Evolutionary conservation across 2,797 vertebrate genomes (phyloP).

Genomic region (Gobio occitaniae): DNA sequence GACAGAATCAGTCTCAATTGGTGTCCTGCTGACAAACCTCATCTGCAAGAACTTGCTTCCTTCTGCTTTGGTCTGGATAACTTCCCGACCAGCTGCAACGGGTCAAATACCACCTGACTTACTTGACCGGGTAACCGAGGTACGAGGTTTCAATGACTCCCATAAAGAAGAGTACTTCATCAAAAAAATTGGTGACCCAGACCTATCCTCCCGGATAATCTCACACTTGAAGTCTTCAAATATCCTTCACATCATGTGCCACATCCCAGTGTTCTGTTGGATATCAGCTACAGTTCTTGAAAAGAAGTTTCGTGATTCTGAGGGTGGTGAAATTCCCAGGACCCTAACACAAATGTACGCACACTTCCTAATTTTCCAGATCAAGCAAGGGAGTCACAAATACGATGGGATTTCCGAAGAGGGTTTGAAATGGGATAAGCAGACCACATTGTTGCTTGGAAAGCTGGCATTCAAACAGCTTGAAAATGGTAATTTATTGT

Average conservation of each 20-base stretch:
- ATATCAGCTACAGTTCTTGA: slow-evolving; percentile 45
- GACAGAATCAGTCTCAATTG: slow-evolving; percentile 13
- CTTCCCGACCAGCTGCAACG: slow-evolving; percentile 24
- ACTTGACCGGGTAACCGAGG: slow-evolving; percentile 23
- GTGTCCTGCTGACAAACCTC: slow-evolving; percentile 37
- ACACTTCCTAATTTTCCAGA: slow-evolving; percentile 43
- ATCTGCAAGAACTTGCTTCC: slow-evolving; percentile 35
- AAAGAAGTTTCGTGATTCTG: not conserved
- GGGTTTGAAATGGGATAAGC: slow-evolving; percentile 6
- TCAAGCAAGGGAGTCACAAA: slow-evolving; percentile 26
- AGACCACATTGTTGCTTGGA: slow-evolving; percentile 43
- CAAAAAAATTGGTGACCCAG: slow-evolving; percentile 26
- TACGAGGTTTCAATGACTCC: slow-evolving; percentile 36
- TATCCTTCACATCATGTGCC: slow-evolving; percentile 32
- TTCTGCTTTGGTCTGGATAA: slow-evolving; percentile 43
- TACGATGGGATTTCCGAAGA: not conserved
- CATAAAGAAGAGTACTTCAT: slow-evolving; percentile 34
- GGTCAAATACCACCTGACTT: slow-evolving; percentile 16
- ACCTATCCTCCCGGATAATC: slow-evolving; percentile 29
- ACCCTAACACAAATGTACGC: slow-evolving; percentile 50
- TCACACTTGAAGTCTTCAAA: slow-evolving; percentile 46
- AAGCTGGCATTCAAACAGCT: slow-evolving; percentile 55
- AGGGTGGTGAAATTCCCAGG: slow-evolving; percentile 39
- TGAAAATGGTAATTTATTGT: slow-evolving; percentile 42
- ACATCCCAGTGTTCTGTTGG: slow-evolving; percentile 48